Evolutionary conservation across 2,797 vertebrate genomes (phyloP).

Genomic region (Mastacembelus armatus): DNA sequence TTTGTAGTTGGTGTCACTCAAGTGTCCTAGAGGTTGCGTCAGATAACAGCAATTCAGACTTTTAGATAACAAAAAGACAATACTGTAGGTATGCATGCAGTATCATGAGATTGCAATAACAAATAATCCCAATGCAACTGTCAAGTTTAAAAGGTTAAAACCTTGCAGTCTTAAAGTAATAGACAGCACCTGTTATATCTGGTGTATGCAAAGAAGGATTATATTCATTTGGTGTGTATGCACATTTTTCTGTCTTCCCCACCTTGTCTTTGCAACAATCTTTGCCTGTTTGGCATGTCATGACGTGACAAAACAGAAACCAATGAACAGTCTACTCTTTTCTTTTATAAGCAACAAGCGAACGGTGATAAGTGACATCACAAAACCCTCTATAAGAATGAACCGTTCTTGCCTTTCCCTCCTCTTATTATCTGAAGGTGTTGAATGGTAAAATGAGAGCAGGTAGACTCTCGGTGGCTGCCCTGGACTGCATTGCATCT

Average conservation of each 20-base stretch:
- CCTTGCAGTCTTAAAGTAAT: no score
- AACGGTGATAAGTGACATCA: constrained; percentile 61
- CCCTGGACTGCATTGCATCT: constrained; percentile 41
- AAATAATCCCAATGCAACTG: no score
- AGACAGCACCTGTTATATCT: neutral
- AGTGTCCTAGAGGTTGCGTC: no score
- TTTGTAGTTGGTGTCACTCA: no score
- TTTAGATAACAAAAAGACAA: no score
- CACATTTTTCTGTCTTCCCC: constrained; percentile 3
- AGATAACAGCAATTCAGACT: no score
- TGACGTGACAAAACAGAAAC: constrained; percentile 52
- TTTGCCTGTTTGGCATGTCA: no score
- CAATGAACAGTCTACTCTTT: constrained; percentile 42
- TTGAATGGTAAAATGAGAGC: constrained; percentile 60
- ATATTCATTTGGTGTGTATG: neutral
- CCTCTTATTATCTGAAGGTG: constrained; percentile 63
- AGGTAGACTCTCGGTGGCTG: constrained; percentile 57
- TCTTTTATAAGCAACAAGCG: constrained; percentile 44
- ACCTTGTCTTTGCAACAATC: constrained; percentile 8
- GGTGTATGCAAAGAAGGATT: neutral
- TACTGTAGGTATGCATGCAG: no score
- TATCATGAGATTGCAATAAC: no score
- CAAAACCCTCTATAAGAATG: constrained; percentile 57
- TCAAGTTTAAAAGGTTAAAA: no score
- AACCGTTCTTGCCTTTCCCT: constrained; percentile 60